Conservation (phyloP, 2,888 invertebrate species). For the Rutpela maculata region DNA sequence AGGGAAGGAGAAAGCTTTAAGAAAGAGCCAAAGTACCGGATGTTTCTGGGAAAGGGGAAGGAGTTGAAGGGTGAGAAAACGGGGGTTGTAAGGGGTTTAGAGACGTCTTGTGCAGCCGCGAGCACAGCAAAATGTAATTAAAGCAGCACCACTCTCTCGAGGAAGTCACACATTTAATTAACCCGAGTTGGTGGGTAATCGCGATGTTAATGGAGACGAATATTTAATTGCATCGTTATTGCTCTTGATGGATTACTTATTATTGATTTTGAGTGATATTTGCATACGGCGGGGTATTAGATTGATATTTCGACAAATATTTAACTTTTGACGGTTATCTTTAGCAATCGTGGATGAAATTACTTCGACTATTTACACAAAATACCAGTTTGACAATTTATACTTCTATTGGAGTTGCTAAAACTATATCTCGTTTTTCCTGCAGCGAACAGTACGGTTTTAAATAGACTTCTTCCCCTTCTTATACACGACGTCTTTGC, state of each 20-base stretch:
- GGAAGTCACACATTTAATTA: constrained; percentile 74
- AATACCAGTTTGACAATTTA: neutral
- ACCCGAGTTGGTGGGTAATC: constrained; percentile 72
- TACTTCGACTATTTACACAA: constrained; percentile 1
- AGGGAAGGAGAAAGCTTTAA: constrained; percentile 22
- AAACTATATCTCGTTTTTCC: too few species aligned
- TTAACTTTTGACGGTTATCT: constrained; percentile 11
- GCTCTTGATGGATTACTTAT: constrained; percentile 53
- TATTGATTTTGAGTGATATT: constrained; percentile 31
- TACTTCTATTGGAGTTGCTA: neutral
- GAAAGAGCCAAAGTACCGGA: constrained; percentile 24
- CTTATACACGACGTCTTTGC: too few species aligned
- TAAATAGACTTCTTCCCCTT: too few species aligned
- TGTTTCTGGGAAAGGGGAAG: constrained; percentile 31
- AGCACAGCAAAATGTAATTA: constrained; percentile 71
- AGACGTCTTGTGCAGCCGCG: constrained; percentile 70
- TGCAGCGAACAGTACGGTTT: too few species aligned
- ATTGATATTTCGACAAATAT: constrained; percentile 39
- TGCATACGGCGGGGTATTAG: constrained; percentile 17
- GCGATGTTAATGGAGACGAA: constrained; percentile 73
- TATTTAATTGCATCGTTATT: constrained; percentile 72
- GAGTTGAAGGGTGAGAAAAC: constrained; percentile 56
- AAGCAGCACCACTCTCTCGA: constrained; percentile 67
- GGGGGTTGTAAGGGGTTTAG: constrained; percentile 57
- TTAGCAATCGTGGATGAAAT: constrained; percentile 2